Base-by-base conservation (phyloP, 1,140 invertebrate genomes). In the Papilio dardanus region DNA sequence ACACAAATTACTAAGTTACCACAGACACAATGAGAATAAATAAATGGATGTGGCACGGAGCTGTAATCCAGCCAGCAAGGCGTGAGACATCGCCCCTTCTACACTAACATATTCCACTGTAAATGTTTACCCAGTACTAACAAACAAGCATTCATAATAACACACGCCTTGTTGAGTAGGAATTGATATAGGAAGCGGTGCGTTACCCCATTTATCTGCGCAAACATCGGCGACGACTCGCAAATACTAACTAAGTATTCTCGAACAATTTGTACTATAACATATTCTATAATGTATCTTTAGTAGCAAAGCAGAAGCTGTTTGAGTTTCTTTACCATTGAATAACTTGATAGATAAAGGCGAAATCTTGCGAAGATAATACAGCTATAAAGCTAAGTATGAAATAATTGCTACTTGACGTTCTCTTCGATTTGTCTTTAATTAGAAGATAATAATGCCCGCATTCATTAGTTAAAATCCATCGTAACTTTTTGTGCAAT, bases 221-320 rank as follows among this genome's bases (percentile, higher is more conserved):
- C 69, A 71, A 71, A 71, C 40, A 71, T 71, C 16, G 69, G 50
- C 28, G 69, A 71, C 37, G 42, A 71, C 42, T 16, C 30, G 16
- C 69, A 71, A 54, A 71, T 33, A 71, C 69, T 19, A 50, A 71
- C 68, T 19, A n/a, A n/a, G n/a, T n/a, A 71, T 33, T 71, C 69
- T 33, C 16, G 8, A 2, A 66, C 6, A 30, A 35, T 35, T n/a
- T 33, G 16, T 10, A 66, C 28, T 3, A 62, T 62, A 62, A 62
- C 24, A 30, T 28, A 30, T 28, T 28, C 24, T 3, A 19, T 7
- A 58, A 7, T 4, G 24, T 4, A 4, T 14, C 10, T 62, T 54
- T 62, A 10, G 30, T 58, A 14, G 1, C 30, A 62, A 7, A 1
- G 1, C 14, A 30, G 14, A 8, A 24, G 19, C 21, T 54, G 8